phyloP scores from a whole-genome alignment of 2,113 vertebrate genomes.

The Gopherus flavomarginatus region DNA sequence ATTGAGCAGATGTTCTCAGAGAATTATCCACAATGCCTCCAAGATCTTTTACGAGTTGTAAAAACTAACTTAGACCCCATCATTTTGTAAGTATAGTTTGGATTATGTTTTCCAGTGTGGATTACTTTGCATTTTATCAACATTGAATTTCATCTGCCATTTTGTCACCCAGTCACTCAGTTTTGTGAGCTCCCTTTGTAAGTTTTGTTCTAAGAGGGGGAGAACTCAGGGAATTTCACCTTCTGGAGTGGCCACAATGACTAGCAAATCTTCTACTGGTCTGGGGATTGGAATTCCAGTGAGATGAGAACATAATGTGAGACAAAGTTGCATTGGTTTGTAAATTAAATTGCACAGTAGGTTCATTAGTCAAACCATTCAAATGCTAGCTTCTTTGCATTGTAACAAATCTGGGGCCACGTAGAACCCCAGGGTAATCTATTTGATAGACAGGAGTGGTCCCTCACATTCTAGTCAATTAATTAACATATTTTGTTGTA shows the following conservation, averaged over 20 bases:
- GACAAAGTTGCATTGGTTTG: neutral
- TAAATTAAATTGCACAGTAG: neutral
- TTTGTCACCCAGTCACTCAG: neutral
- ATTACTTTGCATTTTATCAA: neutral
- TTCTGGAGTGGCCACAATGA: neutral
- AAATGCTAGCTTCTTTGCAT: neutral
- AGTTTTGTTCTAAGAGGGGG: neutral
- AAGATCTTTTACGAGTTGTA: neutral
- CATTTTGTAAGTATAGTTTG: neutral
- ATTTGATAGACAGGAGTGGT: neutral
- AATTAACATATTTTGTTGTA: neutral
- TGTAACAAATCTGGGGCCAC: neutral
- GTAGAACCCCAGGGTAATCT: neutral
- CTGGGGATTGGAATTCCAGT: neutral
- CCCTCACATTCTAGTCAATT: neutral
- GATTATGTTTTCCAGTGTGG: neutral
- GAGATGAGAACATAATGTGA: rapidly evolving
- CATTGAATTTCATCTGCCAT: neutral
- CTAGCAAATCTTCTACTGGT: neutral
- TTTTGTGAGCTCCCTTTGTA: neutral
- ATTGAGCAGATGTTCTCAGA: neutral
- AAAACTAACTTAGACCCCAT: neutral
- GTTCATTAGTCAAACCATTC: neutral
- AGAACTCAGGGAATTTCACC: neutral
- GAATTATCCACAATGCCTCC: neutral